Base-by-base conservation (phyloP, 2,888 invertebrate species). In the Glaucopsyche alexis region DNA sequence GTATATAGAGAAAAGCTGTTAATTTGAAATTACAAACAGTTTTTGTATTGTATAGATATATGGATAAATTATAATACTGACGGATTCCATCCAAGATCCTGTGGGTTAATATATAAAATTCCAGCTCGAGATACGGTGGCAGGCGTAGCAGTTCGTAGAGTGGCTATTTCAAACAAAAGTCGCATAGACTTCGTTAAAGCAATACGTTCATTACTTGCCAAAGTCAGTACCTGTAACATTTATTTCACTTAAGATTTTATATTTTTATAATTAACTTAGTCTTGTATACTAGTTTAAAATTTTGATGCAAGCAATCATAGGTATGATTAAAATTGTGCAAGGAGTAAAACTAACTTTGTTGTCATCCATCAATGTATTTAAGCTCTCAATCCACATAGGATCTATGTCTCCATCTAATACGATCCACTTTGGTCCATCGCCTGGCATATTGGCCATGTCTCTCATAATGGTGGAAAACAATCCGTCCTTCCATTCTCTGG, bases 311-410 rank as follows among this genome's bases (percentile, higher is more conserved):
- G n/a, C n/a, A n/a, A n/a, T n/a, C n/a, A n/a, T n/a, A n/a, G n/a
- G n/a, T n/a, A n/a, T n/a, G n/a, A 70, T 14, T 72, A 52, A 42
- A 76, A 73, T 3, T 52, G n/a, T 0, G 29, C 6, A 16, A 29
- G 14, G 7, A 29, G n/a, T 13, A 14, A 19, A n/a, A 16, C 72
- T 72, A 76, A 96, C 96, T 93, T 99, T 99, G 87, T 99, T 99
- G 84, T 99, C 99, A 86, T 99, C 99, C 98, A 99, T 99, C 19
- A 99, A 95, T 4, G 98, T 99, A 84, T 99, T 99, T 45, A 99
- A 94, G 49, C 98, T 98, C 89, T 99, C 98, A 82, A 99, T 99
- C 99, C 98, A 99, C 98, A 98, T 98, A 1, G 98, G 98, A 93
- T 99, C 98, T 80, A 99, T 98, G 84, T 99, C 98, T 19, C 99